Conservation (phyloP, 1,140 invertebrate genomes). For the Sesamia nonagrioides region DNA sequence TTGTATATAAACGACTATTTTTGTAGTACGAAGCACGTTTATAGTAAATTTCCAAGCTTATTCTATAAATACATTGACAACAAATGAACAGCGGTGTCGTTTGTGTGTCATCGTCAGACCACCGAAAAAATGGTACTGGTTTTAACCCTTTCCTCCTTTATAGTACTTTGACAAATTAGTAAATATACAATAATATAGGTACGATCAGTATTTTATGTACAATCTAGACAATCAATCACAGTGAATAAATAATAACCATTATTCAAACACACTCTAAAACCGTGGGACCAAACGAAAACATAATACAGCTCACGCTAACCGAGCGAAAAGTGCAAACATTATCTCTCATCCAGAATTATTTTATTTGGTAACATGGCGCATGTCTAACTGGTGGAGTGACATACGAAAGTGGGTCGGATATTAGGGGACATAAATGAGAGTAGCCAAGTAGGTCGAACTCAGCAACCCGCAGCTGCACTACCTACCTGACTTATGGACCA, state of each 20-base stretch:
- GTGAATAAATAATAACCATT: not conserved
- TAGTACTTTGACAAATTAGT: not conserved
- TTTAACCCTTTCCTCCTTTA: not conserved
- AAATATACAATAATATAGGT: too few species aligned
- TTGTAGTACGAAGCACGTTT: not conserved
- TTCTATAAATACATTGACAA: slow-evolving; percentile 40
- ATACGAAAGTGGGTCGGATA: slow-evolving; percentile 76
- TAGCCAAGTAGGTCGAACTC: slow-evolving; percentile 73
- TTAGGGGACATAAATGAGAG: slow-evolving; percentile 76
- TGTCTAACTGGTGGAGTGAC: slow-evolving; percentile 56
- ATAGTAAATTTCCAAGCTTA: slow-evolving; percentile 15
- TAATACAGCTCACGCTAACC: slow-evolving; percentile 14
- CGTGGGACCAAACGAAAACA: too few species aligned
- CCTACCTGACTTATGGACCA: slow-evolving; percentile 52
- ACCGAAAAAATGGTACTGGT: not conserved
- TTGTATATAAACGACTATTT: too few species aligned
- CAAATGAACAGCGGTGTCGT: slow-evolving; percentile 9
- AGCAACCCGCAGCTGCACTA: slow-evolving; percentile 51
- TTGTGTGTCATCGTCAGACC: slow-evolving; percentile 22
- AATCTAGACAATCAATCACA: not conserved
- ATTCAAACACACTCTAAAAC: too few species aligned
- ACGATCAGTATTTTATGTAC: not conserved
- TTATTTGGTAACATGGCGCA: slow-evolving; percentile 58
- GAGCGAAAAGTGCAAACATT: slow-evolving; percentile 15
- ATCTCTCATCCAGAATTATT: slow-evolving; percentile 35